phyloP scores from a whole-genome alignment of 2,113 vertebrate species.

The Diglossa brunneiventris region DNA sequence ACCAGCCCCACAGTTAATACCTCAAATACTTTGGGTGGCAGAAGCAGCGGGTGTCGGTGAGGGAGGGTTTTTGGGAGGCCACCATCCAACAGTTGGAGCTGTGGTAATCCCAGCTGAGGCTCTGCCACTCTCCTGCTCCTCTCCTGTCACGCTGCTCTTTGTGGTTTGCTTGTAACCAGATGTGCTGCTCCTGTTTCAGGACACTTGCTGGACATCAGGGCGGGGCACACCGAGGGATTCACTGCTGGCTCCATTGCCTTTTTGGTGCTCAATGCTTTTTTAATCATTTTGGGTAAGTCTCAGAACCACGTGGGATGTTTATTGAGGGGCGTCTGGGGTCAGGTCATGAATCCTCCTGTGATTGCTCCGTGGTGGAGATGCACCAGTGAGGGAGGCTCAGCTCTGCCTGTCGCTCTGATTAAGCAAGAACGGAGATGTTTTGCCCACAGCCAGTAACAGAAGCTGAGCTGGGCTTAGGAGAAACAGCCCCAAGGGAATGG shows the following conservation, averaged over 20 bases:
- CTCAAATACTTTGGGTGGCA: neutral
- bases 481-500: neutral
- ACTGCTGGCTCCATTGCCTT: conserved; percentile 81
- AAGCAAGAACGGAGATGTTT: neutral
- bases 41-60: fast-evolving
- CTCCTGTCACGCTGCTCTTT: neutral
- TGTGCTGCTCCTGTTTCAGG: conserved; percentile 65
- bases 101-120: neutral
- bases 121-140: neutral
- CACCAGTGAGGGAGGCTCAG: neutral
- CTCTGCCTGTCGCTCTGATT: neutral
- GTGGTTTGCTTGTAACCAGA: neutral
- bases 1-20: neutral
- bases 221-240: conserved; percentile 68
- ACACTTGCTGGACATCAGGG: conserved; percentile 52
- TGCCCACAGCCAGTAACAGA: conserved; percentile 36
- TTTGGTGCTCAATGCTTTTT: conserved; percentile 80
- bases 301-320: neutral
- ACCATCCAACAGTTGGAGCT: neutral
- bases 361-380: neutral
- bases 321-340: neutral
- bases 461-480: conserved; percentile 25
- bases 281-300: conserved; percentile 80
- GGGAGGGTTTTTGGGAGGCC: neutral
- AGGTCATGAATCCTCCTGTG: neutral